Percentiles rank a stretch among this genome's conserved stretches.
phyloP scores from a whole-genome alignment of 2,113 vertebrate species.

The Bubo blakistoni region DNA sequence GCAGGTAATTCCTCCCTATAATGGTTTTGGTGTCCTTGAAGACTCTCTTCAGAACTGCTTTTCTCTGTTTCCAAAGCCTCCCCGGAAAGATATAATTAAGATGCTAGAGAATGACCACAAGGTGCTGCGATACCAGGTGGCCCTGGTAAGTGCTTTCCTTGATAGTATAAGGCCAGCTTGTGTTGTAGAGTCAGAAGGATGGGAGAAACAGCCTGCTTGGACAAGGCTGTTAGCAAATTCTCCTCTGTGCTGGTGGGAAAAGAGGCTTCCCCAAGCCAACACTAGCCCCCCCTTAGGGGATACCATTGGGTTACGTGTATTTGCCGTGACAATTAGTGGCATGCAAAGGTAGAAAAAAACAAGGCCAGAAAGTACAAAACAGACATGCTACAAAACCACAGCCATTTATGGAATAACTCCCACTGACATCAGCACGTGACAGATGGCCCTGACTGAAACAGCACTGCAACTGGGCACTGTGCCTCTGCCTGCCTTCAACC shows the following conservation, averaged over 20 bases:
- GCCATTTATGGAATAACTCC: slow-evolving; percentile 39
- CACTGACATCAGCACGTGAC: neutral
- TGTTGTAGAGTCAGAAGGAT: neutral
- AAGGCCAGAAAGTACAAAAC: neutral
- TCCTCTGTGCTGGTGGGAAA: neutral
- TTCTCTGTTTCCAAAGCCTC: slow-evolving; percentile 81
- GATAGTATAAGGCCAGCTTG: neutral
- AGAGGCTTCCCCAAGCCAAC: neutral
- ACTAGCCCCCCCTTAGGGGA: fast-evolving
- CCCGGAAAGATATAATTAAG: slow-evolving; percentile 82
- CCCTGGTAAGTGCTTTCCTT: slow-evolving; percentile 77
- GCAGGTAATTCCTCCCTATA: slow-evolving; percentile 89
- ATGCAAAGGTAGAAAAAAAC: neutral
- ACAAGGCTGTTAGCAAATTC: neutral
- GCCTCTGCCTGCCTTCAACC: neutral
- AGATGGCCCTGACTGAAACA: neutral
- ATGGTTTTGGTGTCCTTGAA: slow-evolving; percentile 88
- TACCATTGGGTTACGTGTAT: neutral
- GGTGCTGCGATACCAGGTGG: slow-evolving; percentile 81
- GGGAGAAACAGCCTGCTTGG: neutral
- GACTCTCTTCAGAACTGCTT: slow-evolving; percentile 93
- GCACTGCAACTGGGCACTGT: neutral
- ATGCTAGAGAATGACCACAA: slow-evolving; percentile 84
- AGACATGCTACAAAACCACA: neutral
- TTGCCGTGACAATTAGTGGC: neutral